Evolutionary conservation across 2,113 vertebrate species (phyloP).

Genomic region (Mus spicilegus): DNA sequence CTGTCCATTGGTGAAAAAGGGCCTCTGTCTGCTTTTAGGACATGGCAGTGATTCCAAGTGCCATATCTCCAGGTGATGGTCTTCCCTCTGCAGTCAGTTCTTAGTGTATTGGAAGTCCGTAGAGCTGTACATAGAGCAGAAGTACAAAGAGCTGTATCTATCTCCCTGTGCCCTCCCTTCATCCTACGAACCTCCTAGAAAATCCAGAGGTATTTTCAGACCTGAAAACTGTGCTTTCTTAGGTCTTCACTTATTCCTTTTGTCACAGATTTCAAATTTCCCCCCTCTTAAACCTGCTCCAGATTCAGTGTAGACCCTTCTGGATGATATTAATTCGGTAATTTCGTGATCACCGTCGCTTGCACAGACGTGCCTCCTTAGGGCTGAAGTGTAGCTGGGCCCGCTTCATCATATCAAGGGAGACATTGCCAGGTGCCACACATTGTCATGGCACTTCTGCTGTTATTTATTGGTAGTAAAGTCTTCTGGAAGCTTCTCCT

Average conservation of each 20-base stretch:
- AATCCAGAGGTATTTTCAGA: not conserved
- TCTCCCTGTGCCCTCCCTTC: not conserved
- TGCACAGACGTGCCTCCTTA: not conserved
- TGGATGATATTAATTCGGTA: not conserved
- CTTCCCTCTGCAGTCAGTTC: not conserved
- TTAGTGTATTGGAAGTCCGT: not conserved
- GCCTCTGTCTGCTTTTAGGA: not conserved
- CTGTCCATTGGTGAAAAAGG: not conserved
- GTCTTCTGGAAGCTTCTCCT: not conserved
- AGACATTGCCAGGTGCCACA: not conserved
- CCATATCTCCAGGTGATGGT: not conserved
- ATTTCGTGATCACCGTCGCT: not conserved
- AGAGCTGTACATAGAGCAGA: not conserved
- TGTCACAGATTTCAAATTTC: not conserved
- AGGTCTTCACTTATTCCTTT: not conserved
- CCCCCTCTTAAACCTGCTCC: conserved; percentile 21
- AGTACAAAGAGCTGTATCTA: too few species aligned
- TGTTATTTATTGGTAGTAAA: not conserved
- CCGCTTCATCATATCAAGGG: not conserved
- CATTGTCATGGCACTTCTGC: not conserved
- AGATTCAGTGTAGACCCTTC: not conserved
- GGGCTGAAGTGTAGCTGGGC: not conserved
- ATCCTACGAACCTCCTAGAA: not conserved
- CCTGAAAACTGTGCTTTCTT: not conserved
- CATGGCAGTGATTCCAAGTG: not conserved